Conservation (phyloP, 2,888 invertebrate species). For the Galeopsomyia nigrocyanea region DNA sequence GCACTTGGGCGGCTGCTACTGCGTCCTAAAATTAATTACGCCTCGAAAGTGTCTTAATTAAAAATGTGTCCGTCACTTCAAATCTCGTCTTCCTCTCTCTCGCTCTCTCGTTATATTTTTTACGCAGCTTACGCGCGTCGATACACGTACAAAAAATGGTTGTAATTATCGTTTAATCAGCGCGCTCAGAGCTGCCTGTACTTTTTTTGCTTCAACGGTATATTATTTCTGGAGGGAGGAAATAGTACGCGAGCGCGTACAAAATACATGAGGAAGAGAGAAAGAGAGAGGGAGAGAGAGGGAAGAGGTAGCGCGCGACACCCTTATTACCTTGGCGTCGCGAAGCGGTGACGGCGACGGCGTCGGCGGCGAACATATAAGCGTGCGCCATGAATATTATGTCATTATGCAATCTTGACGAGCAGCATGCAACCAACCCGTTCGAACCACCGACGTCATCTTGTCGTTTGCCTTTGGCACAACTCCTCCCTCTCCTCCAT, state of each 20-base stretch:
- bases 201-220: too few relatives aligned
- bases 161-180: too few relatives aligned
- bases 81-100: conserved; percentile 17
- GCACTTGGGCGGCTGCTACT: conserved; percentile 49
- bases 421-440: conserved; percentile 62
- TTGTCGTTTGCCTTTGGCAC: conserved; percentile 16
- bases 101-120: conserved; percentile 7
- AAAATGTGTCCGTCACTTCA: conserved; percentile 64
- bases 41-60: conserved; percentile 67
- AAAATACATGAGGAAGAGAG: too few relatives aligned
- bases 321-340: conserved; percentile 62
- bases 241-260: too few relatives aligned
- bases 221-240: too few relatives aligned
- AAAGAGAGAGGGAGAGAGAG: background rate
- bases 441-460: conserved; percentile 38
- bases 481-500: background rate
- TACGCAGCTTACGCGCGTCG: too few relatives aligned
- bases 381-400: conserved; percentile 66
- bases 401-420: conserved; percentile 67
- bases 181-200: too few relatives aligned
- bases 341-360: too few relatives aligned
- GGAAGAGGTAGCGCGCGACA: conserved; percentile 48
- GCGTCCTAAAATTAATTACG: conserved; percentile 66
- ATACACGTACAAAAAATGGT: too few relatives aligned
- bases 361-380: conserved; percentile 52